These are phyloP conservation scores for Aythya fuligula DNA, from an alignment of 2,797 vertebrate genomes.

Conservation along the genomic window DNA sequence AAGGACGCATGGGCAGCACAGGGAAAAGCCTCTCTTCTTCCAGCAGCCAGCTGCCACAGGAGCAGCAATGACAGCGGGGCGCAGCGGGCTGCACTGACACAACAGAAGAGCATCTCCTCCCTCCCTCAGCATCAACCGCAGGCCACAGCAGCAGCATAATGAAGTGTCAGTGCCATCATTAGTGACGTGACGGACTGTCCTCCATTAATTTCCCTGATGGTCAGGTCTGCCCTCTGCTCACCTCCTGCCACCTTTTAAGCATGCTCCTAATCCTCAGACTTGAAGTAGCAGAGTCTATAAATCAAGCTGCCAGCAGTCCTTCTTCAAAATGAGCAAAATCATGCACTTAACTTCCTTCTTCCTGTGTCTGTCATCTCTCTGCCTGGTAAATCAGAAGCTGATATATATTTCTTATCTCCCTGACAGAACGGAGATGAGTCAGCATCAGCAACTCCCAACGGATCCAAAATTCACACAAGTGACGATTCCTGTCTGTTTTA, in stretches of 20 bases:
- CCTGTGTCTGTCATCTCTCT: neutral
- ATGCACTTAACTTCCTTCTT: neutral
- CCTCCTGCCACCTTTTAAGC: neutral
- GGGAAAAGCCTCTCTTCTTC: neutral
- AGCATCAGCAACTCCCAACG: neutral
- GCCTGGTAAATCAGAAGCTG: neutral
- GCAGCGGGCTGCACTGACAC: neutral
- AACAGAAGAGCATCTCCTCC: neutral
- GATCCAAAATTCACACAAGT: neutral
- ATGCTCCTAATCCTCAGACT: neutral
- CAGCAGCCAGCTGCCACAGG: neutral
- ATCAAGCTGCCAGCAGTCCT: neutral
- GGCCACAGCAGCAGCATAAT: neutral
- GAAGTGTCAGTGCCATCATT: neutral
- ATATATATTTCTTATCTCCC: neutral
- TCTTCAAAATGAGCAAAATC: neutral
- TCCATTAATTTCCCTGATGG: constrained; percentile 5
- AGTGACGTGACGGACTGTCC: constrained; percentile 2
- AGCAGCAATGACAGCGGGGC: neutral
- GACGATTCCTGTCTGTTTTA: neutral
- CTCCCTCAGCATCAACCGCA: neutral
- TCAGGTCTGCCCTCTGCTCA: constrained; percentile 23
- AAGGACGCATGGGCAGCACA: neutral
- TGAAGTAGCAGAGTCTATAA: neutral
- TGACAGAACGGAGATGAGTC: neutral